These are phyloP conservation scores for Andrena hattorfiana DNA, from an alignment of 2,888 invertebrate genomes.

Conservation along the genomic window DNA sequence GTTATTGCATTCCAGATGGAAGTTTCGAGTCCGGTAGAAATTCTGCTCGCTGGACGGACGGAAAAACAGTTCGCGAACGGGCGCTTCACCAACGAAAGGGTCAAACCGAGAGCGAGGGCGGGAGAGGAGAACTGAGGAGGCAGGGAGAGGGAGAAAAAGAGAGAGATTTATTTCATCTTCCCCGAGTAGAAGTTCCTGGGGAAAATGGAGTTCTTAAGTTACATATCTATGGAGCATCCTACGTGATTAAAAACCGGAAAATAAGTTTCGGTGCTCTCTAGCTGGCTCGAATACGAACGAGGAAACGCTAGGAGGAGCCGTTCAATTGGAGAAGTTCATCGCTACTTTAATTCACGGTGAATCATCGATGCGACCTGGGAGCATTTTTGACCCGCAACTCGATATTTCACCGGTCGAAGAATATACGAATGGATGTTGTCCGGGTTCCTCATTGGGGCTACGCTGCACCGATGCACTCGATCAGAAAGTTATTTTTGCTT, in stretches of 20 bases:
- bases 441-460: constrained; percentile 17
- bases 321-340: constrained; percentile 45
- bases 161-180: constrained; percentile 47
- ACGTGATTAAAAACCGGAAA: constrained; percentile 60
- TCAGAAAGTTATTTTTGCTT: constrained; percentile 21
- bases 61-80: constrained; percentile 27
- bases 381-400: constrained; percentile 33
- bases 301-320: constrained; percentile 22
- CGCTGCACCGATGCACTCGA: not conserved
- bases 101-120: not conserved
- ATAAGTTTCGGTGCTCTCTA: constrained; percentile 44
- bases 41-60: constrained; percentile 33
- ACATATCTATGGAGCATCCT: constrained; percentile 38
- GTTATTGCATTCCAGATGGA: constrained; percentile 40
- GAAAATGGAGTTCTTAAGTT: constrained; percentile 50
- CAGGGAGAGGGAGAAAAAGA: not conserved
- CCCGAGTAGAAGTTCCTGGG: constrained; percentile 10
- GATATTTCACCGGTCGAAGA: constrained; percentile 38
- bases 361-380: constrained; percentile 26
- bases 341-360: constrained; percentile 37
- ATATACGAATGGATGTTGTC: constrained; percentile 20
- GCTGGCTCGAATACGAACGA: constrained; percentile 34
- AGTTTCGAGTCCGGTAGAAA: constrained; percentile 42
- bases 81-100: constrained; percentile 2
- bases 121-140: not conserved